A percentile compares a stretch with the other conserved stretches of the same genome.
Evolutionary conservation across 2,888 invertebrate species (phyloP).

Genomic region (Ectropis crepuscularia): DNA sequence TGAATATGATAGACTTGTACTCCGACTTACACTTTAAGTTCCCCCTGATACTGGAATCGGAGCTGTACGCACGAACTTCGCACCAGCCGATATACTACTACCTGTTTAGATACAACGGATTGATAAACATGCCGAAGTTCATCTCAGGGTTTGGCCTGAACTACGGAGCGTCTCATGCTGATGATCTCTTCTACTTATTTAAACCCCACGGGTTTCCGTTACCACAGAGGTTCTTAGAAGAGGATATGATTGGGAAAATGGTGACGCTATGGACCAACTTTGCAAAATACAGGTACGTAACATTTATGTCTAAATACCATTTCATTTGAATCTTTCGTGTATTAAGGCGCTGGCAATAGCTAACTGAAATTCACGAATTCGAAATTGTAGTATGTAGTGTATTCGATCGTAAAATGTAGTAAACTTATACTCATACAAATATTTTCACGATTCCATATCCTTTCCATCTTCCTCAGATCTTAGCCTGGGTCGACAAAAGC

Average conservation of each 20-base stretch:
- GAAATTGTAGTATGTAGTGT: too few relatives aligned
- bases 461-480: too few relatives aligned
- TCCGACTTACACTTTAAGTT: conserved; percentile 76
- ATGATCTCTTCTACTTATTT: conserved; percentile 77
- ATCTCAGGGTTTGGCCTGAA: conserved; percentile 59
- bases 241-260: conserved; percentile 67
- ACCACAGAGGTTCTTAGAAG: conserved; percentile 65
- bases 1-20: conserved; percentile 73
- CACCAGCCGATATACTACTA: conserved; percentile 74
- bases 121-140: conserved; percentile 72
- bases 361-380: too few relatives aligned
- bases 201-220: conserved; percentile 70
- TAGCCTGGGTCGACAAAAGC: too few relatives aligned
- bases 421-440: too few relatives aligned
- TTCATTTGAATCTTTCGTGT: neutral
- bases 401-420: too few relatives aligned
- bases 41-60: conserved; percentile 68
- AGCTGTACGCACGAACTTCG: conserved; percentile 64
- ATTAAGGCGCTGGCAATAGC: too few relatives aligned
- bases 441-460: too few relatives aligned
- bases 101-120: conserved; percentile 70
- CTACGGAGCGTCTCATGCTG: conserved; percentile 74
- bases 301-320: neutral
- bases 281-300: conserved; percentile 72
- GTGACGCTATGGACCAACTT: conserved; percentile 79